Conservation (phyloP, 2,113 vertebrate species). For the Trogon melanurus region DNA sequence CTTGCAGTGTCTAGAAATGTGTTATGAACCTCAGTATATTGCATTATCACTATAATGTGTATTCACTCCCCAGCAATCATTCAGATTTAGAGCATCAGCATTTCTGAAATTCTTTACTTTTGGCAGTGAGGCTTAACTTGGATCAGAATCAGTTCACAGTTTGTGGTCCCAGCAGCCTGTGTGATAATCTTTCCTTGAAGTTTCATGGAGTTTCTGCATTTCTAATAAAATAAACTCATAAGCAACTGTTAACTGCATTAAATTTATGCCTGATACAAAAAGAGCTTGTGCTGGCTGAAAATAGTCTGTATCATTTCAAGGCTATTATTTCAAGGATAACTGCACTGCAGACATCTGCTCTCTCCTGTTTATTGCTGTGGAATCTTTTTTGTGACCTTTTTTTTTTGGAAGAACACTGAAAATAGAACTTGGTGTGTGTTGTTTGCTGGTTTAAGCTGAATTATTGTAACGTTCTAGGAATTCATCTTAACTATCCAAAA, state of each 20-base stretch:
- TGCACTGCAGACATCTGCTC: not conserved
- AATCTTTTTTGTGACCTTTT: not conserved
- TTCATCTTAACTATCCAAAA: not conserved
- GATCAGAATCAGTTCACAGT: not conserved
- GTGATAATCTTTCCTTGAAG: not conserved
- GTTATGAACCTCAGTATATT: not conserved
- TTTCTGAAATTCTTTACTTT: not conserved
- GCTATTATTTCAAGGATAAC: not conserved
- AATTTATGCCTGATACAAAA: not conserved
- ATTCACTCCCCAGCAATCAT: not conserved
- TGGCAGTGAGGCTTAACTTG: not conserved
- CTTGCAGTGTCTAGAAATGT: not conserved
- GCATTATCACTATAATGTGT: not conserved
- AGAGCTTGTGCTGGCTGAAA: not conserved
- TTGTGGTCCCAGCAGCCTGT: not conserved
- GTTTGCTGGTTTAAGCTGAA: not conserved
- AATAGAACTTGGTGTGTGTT: not conserved
- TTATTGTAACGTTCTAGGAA: not conserved
- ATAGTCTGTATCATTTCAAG: not conserved
- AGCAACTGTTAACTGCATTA: conserved; percentile 22
- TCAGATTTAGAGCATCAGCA: not conserved
- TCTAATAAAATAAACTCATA: not conserved
- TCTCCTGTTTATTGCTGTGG: not conserved
- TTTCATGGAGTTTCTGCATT: not conserved
- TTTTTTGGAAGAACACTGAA: not conserved